These are phyloP conservation scores for Papilio xuthus DNA, from an alignment of 1,140 invertebrate genomes.

Conservation along the genomic window DNA sequence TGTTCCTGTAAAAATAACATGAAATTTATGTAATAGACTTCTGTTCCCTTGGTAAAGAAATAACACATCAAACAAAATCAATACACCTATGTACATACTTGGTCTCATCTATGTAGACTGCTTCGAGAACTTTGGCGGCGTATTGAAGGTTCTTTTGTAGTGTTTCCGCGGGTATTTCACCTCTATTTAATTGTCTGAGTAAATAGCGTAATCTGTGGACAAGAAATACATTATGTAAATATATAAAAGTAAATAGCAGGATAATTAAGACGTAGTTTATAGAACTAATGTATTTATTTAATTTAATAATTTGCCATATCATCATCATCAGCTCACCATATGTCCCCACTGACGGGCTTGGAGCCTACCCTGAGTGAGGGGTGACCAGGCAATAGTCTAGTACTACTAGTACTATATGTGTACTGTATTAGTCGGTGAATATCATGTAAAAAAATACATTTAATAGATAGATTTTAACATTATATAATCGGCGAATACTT, in stretches of 20 bases:
- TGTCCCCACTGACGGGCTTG: no score
- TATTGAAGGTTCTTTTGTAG: constrained; percentile 93
- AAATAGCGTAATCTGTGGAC: constrained; percentile 90
- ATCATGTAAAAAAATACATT: no score
- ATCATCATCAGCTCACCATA: no score
- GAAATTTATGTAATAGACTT: neutral
- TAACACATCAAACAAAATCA: constrained; percentile 33
- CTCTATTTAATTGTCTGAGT: constrained; percentile 89
- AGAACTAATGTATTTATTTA: no score
- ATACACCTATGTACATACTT: constrained; percentile 85
- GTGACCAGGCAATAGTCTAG: no score
- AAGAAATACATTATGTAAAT: constrained; percentile 49
- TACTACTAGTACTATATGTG: no score
- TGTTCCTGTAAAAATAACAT: no score
- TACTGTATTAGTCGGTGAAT: no score
- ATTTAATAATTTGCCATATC: no score
- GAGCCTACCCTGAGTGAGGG: no score
- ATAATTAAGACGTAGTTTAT: neutral
- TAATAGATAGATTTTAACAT: no score
- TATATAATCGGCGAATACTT: no score
- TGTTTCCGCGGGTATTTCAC: constrained; percentile 91
- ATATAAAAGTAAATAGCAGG: neutral
- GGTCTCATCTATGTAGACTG: constrained; percentile 93
- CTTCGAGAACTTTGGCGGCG: constrained; percentile 92
- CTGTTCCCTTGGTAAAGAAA: neutral